Evolutionary conservation across 2,888 invertebrate genomes (phyloP).

Genomic region (Endomychus coccineus): DNA sequence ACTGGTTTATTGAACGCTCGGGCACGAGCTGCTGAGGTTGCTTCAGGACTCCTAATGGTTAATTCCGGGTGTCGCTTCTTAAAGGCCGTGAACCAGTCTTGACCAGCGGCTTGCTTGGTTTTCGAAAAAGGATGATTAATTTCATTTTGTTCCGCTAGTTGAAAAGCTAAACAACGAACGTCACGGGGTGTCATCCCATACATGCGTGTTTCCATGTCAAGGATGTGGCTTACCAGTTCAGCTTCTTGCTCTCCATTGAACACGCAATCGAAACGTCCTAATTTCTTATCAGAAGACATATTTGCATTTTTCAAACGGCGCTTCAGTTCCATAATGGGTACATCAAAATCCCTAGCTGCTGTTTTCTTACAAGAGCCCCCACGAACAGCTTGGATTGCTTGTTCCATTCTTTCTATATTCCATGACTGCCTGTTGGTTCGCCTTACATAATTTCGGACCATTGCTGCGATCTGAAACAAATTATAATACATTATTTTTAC

Average conservation of each 20-base stretch:
- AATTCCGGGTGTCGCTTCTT: slow-evolving; percentile 16
- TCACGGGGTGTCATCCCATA: slow-evolving; percentile 19
- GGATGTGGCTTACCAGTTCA: slow-evolving; percentile 9
- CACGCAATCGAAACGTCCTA: slow-evolving; percentile 3
- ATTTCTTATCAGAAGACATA: neutral
- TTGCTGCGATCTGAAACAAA: too few species aligned
- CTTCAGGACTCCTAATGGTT: slow-evolving; percentile 11
- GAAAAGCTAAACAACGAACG: slow-evolving; percentile 17
- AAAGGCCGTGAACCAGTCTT: slow-evolving; percentile 14
- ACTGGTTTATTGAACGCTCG: slow-evolving; percentile 21
- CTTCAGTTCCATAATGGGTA: slow-evolving; percentile 2
- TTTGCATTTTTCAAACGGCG: neutral
- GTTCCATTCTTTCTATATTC: too few species aligned
- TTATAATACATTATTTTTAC: too few species aligned
- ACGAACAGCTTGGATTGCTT: too few species aligned
- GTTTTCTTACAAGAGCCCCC: too few species aligned
- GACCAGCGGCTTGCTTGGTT: slow-evolving; percentile 18
- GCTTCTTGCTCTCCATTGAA: slow-evolving; percentile 12
- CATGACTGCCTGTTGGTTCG: too few species aligned
- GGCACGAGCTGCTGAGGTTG: slow-evolving; percentile 20
- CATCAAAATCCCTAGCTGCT: neutral
- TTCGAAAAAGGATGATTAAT: slow-evolving; percentile 21
- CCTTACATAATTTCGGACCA: too few species aligned
- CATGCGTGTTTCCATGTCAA: slow-evolving; percentile 18
- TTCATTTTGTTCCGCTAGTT: slow-evolving; percentile 18